Base-by-base conservation (phyloP, 2,888 invertebrate genomes). In the Ectemnius cavifrons region DNA sequence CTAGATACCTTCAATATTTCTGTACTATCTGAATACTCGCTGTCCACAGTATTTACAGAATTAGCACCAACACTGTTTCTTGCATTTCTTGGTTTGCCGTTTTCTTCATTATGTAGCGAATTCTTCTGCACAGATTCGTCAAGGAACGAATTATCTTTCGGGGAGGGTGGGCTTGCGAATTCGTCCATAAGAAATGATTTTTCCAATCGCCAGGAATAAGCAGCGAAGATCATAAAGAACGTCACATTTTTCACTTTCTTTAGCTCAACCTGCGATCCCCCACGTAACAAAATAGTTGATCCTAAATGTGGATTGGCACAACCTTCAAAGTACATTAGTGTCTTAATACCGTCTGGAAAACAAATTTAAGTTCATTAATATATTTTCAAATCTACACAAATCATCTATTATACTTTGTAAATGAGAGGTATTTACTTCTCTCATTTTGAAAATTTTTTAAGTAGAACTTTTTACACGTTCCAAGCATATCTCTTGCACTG, bases 121-220 rank as follows among this genome's bases (percentile, higher is more conserved):
- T 81, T 76, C 14, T 84, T 86, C 16, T 82, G 83, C 37, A 78
- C 81, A 0, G 85, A 79, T 89, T 90, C 90, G 46, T 91, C 90
- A 2, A 91, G 73, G 73, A 93, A 93, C 5, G 93, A 92, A 28
- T 91, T 90, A 46, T 92, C 92, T 59, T 92, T 92, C 3, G 93
- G 92, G 0, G 91, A 89, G 0, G 96, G 94, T 0, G 96, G 95
- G 84, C 94, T 92, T 0, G 96, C 97, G 84, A 96, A 97, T 88
- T 97, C 97, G 77, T 97, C 97, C 91, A 98, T 93, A 56, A 97
- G 92, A 90, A 97, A 98, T 0, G 98, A 96, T 85, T 96, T 95
- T 91, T 99, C 99, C 58, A 99, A 92, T 63, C 96, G 94, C 95
- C 97, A 97, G 85, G 98, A 98, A 90, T 99, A 99, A 49, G 95